Percentiles rank a stretch among this genome's conserved stretches.
These are phyloP conservation scores for Mesochorus sp. DNA, from an alignment of 2,888 invertebrate genomes.

Conservation along the genomic window DNA sequence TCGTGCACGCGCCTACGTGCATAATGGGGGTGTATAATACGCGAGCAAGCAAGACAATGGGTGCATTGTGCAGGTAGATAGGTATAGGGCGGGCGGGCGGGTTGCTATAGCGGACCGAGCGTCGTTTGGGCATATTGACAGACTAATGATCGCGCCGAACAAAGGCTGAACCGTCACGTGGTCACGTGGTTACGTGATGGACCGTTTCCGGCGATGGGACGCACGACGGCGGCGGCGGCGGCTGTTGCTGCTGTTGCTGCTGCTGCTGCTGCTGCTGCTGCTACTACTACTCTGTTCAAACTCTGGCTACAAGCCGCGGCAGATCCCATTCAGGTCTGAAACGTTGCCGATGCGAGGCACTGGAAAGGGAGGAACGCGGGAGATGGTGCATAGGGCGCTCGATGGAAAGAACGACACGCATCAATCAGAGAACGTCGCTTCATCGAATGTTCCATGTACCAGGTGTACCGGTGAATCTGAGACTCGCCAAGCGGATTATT, in stretches of 20 bases:
- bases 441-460: conserved; percentile 63
- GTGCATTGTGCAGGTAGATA: conserved; percentile 81
- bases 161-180: conserved; percentile 81
- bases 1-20: conserved; percentile 78
- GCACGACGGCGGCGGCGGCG: conserved; percentile 66
- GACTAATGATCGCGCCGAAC: conserved; percentile 81
- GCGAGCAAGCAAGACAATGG: conserved; percentile 80
- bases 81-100: conserved; percentile 64
- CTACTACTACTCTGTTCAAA: conserved; percentile 29
- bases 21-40: conserved; percentile 81
- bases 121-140: conserved; percentile 82
- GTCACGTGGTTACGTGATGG: conserved; percentile 81
- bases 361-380: conserved; percentile 30
- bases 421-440: conserved; percentile 73
- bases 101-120: conserved; percentile 72
- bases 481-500: conserved; percentile 44
- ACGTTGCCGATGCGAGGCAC: conserved; percentile 52
- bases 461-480: conserved; percentile 62
- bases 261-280: conserved; percentile 27
- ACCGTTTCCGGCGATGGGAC: conserved; percentile 79
- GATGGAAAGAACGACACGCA: conserved; percentile 73
- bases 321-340: conserved; percentile 65
- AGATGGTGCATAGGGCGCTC: conserved; percentile 29
- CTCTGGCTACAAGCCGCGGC: conserved; percentile 38
- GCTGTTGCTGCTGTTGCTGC: conserved; percentile 64